These are phyloP conservation scores for Acanthis flammea DNA, from an alignment of 2,797 vertebrate genomes.

Conservation along the genomic window DNA sequence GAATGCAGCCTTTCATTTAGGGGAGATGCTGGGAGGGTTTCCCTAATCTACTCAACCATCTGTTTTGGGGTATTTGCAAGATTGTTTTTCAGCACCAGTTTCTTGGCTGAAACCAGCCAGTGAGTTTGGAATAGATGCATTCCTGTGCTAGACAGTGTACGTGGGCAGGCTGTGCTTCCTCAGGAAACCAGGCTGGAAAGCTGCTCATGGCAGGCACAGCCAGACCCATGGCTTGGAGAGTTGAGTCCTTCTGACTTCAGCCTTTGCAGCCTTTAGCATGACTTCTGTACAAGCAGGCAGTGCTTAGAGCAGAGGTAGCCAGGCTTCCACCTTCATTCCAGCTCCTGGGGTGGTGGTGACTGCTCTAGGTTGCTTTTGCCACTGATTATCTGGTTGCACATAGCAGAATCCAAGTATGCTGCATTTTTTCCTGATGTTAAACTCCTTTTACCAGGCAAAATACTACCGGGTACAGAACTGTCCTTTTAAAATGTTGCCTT, in stretches of 20 bases:
- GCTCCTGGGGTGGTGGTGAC: background rate
- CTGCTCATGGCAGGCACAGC: background rate
- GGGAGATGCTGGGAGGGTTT: background rate
- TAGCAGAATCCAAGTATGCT: background rate
- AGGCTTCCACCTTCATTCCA: background rate
- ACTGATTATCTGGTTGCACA: background rate
- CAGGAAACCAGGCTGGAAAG: background rate
- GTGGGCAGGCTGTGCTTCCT: constrained; percentile 14
- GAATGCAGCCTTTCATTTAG: background rate
- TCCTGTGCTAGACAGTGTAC: background rate
- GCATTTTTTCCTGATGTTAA: background rate
- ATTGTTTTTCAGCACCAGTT: background rate
- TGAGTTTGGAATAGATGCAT: background rate
- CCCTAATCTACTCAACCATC: background rate
- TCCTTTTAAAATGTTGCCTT: background rate
- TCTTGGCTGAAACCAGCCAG: background rate
- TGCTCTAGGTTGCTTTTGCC: background rate
- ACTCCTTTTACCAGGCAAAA: background rate
- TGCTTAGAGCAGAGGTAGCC: background rate
- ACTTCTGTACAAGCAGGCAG: background rate
- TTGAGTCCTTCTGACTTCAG: background rate
- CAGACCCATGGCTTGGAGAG: background rate
- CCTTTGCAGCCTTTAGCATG: background rate
- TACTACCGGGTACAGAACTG: background rate
- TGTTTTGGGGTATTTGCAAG: background rate